Evolutionary conservation across 2,113 vertebrate species (phyloP).

Genomic region (Hepsetus odoe): DNA sequence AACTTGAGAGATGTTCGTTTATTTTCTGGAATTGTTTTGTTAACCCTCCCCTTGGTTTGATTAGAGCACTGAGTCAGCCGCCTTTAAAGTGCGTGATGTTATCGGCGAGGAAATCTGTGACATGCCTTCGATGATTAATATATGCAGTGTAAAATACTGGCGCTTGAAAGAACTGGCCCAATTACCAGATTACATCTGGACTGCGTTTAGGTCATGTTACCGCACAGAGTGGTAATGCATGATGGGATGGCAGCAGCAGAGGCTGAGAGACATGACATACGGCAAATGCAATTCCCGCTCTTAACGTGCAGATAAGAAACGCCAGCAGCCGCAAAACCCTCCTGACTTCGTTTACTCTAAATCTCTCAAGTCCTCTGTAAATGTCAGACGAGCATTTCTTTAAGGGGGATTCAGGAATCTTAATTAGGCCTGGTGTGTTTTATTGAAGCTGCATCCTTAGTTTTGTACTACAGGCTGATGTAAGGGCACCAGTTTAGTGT

Average conservation of each 20-base stretch:
- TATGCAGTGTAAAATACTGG: slow-evolving; percentile 70
- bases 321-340: slow-evolving; percentile 61
- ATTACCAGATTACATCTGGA: slow-evolving; percentile 76
- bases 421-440: slow-evolving; percentile 75
- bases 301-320: slow-evolving; percentile 71
- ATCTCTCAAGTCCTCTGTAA: slow-evolving; percentile 5
- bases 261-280: slow-evolving; percentile 67
- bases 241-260: slow-evolving; percentile 65
- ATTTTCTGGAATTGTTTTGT: slow-evolving; percentile 51
- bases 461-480: too few species aligned
- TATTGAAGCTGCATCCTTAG: slow-evolving; percentile 69
- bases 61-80: slow-evolving; percentile 54
- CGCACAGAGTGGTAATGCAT: slow-evolving; percentile 68
- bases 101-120: slow-evolving; percentile 72
- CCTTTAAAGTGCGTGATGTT: slow-evolving; percentile 65
- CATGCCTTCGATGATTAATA: slow-evolving; percentile 73
- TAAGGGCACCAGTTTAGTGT: slow-evolving; percentile 9
- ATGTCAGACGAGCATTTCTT: slow-evolving; percentile 43
- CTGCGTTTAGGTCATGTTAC: slow-evolving; percentile 74
- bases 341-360: slow-evolving; percentile 29
- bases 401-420: slow-evolving; percentile 76
- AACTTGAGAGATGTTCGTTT: slow-evolving; percentile 6
- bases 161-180: slow-evolving; percentile 62
- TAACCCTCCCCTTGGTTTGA: slow-evolving; percentile 61
- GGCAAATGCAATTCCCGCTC: slow-evolving; percentile 65